These are phyloP conservation scores for Barnardius zonarius DNA, from an alignment of 2,113 vertebrate species.

Conservation along the genomic window DNA sequence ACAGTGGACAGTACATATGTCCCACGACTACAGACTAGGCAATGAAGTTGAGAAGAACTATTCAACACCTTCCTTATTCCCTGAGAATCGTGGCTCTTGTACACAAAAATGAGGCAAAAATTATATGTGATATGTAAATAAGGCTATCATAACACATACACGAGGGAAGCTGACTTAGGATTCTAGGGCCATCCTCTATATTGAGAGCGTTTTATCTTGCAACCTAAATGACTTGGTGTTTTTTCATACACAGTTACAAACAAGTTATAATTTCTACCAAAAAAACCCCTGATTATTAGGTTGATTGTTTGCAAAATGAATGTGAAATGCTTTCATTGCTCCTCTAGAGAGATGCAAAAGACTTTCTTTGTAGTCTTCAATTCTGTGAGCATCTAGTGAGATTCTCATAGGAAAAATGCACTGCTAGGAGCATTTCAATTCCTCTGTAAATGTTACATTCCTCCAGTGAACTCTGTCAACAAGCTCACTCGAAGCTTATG, in stretches of 20 bases:
- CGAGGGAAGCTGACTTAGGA: background rate
- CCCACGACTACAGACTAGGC: background rate
- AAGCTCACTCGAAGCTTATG: slow-evolving; percentile 7
- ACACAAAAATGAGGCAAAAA: background rate
- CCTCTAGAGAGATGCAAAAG: slow-evolving; percentile 1
- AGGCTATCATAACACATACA: background rate
- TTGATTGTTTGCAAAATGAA: slow-evolving; percentile 12
- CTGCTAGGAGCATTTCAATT: background rate
- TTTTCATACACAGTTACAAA: slow-evolving; percentile 7
- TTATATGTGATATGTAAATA: background rate
- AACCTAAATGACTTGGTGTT: background rate
- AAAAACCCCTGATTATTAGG: background rate
- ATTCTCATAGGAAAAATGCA: background rate
- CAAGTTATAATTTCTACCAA: background rate
- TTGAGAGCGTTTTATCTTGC: background rate
- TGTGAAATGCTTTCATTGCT: background rate
- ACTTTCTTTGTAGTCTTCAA: slow-evolving; percentile 1
- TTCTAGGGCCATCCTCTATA: background rate
- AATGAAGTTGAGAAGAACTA: slow-evolving; percentile 1
- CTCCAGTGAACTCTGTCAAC: slow-evolving; percentile 9
- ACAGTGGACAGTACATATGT: background rate
- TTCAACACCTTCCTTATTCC: background rate
- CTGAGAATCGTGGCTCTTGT: background rate
- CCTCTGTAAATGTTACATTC: background rate
- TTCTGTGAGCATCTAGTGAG: slow-evolving; percentile 6